A percentile compares a stretch with the other conserved stretches of the same genome.
Conservation (phyloP, 2,888 invertebrate species). For the Macrosiphum euphorbiae region DNA sequence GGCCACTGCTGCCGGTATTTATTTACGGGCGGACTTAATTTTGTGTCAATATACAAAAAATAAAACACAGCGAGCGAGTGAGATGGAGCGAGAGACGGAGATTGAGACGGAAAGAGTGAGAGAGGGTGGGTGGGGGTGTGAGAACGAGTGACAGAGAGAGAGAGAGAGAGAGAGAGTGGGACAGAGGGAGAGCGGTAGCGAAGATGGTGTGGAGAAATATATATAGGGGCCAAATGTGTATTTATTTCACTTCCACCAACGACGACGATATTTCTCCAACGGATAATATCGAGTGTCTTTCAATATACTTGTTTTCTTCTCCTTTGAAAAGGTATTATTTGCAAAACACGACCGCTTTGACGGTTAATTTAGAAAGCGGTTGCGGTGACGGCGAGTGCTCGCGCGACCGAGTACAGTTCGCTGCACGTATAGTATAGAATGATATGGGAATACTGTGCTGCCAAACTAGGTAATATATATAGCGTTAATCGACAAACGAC, state of each 20-base stretch:
- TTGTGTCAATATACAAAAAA: constrained; percentile 63
- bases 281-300: constrained; percentile 47
- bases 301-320: constrained; percentile 35
- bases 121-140: too few species aligned
- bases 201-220: neutral
- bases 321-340: constrained; percentile 44
- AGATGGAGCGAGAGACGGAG: neutral
- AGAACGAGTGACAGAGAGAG: neutral
- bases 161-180: neutral
- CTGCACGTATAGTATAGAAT: neutral
- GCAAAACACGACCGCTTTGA: constrained; percentile 28
- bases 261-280: constrained; percentile 17
- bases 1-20: constrained; percentile 37
- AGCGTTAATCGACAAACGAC: neutral
- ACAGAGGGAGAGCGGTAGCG: neutral
- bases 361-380: neutral
- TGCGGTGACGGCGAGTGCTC: neutral
- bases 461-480: neutral
- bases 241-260: constrained; percentile 39
- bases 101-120: neutral
- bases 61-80: neutral
- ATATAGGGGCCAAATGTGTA: constrained; percentile 32
- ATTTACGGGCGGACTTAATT: constrained; percentile 61
- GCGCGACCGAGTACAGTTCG: neutral
- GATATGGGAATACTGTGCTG: neutral